Evolutionary conservation across 2,888 invertebrate genomes (phyloP).

Genomic region (Lasiommata megera): DNA sequence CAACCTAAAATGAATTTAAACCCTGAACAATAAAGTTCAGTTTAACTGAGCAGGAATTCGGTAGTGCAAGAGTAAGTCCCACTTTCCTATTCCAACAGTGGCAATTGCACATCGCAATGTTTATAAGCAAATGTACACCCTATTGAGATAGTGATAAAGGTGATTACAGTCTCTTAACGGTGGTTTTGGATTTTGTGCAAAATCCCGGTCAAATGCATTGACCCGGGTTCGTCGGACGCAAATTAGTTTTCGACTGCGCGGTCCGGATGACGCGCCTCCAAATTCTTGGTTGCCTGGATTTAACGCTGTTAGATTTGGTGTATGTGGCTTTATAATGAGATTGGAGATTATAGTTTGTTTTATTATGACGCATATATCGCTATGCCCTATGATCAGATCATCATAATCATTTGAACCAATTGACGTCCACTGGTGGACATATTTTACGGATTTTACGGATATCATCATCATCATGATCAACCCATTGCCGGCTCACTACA

Average conservation of each 20-base stretch:
- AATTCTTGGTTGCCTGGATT: constrained; percentile 20
- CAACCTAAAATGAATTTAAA: constrained; percentile 6
- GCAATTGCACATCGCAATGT: background rate
- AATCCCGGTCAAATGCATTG: constrained; percentile 31
- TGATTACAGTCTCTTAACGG: constrained; percentile 3
- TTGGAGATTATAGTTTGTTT: background rate
- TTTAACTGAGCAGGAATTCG: background rate
- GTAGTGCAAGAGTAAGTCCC: constrained; percentile 13
- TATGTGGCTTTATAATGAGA: constrained; percentile 1
- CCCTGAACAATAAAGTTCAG: background rate
- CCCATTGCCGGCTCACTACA: no score
- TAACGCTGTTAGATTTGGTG: constrained; percentile 8
- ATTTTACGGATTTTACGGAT: no score
- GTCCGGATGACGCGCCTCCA: constrained; percentile 22
- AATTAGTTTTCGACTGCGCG: constrained; percentile 29
- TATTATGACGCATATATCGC: background rate
- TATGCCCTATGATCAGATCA: no score
- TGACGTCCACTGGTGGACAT: no score
- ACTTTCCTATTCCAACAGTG: constrained; percentile 14
- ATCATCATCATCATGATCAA: no score
- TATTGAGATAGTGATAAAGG: constrained; percentile 11
- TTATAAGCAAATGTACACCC: constrained; percentile 2
- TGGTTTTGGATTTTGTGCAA: constrained; percentile 21
- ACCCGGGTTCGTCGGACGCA: constrained; percentile 28
- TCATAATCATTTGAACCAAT: no score